A percentile compares a stretch with the other conserved stretches of the same genome.
Conservation (phyloP, 2,888 invertebrate species). For the Eudemis profundana region DNA sequence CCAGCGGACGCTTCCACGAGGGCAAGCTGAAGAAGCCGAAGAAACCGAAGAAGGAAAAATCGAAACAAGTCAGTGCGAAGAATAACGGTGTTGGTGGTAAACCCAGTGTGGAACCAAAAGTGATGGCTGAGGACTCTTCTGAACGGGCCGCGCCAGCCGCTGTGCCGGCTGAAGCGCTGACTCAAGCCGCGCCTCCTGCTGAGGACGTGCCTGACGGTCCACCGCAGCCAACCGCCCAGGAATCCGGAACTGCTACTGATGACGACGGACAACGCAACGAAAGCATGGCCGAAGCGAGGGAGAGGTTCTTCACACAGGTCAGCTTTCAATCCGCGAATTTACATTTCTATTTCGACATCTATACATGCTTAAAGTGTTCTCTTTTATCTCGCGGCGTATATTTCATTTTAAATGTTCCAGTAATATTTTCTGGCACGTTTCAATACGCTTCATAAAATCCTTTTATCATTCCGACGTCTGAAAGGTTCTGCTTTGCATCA, state of each 20-base stretch:
- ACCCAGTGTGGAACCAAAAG: slow-evolving; percentile 66
- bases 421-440: slow-evolving; percentile 42
- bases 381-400: slow-evolving; percentile 34
- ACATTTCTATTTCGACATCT: background rate
- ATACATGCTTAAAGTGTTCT: slow-evolving; percentile 23
- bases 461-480: slow-evolving; percentile 64
- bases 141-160: slow-evolving; percentile 69
- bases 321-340: slow-evolving; percentile 24
- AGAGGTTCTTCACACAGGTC: slow-evolving; percentile 81
- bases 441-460: slow-evolving; percentile 56
- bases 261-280: slow-evolving; percentile 63
- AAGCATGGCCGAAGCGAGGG: slow-evolving; percentile 76
- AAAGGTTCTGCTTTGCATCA: slow-evolving; percentile 74
- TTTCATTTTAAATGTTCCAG: slow-evolving; percentile 47
- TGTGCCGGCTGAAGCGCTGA: slow-evolving; percentile 56
- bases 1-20: slow-evolving; percentile 77
- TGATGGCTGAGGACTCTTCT: slow-evolving; percentile 72
- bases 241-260: slow-evolving; percentile 55
- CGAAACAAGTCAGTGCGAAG: slow-evolving; percentile 62
- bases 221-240: slow-evolving; percentile 47
- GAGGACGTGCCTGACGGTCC: slow-evolving; percentile 52
- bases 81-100: slow-evolving; percentile 73
- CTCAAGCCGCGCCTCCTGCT: slow-evolving; percentile 56
- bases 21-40: slow-evolving; percentile 74
- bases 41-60: slow-evolving; percentile 54